These are phyloP conservation scores for Cossypha niveicapilla DNA, from an alignment of 2,797 vertebrate species.

Conservation along the genomic window DNA sequence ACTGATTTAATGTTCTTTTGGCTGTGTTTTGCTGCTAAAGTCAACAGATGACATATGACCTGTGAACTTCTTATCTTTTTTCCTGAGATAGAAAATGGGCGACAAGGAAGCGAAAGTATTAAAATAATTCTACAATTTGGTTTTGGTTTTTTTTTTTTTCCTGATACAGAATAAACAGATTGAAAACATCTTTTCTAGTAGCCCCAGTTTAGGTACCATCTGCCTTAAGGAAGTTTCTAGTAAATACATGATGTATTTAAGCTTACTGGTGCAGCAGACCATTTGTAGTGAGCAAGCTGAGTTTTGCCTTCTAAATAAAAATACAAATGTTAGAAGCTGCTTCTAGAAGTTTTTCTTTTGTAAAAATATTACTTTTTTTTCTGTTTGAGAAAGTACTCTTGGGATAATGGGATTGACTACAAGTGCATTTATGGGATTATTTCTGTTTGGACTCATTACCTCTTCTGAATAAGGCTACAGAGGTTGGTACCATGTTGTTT, in stretches of 20 bases:
- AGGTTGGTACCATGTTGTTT: not conserved
- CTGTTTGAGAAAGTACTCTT: not conserved
- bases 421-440: not conserved
- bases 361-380: not conserved
- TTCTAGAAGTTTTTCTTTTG: not conserved
- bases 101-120: not conserved
- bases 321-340: not conserved
- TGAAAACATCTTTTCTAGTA: not conserved
- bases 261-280: not conserved
- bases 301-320: not conserved
- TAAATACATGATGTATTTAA: not conserved
- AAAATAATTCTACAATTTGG: not conserved
- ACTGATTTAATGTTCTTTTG: conserved; percentile 21
- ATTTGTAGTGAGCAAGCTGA: not conserved
- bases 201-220: not conserved
- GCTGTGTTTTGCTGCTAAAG: not conserved
- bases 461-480: not conserved
- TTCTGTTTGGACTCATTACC: not conserved
- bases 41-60: conserved; percentile 26
- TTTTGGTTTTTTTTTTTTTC: not conserved
- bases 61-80: not conserved
- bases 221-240: not conserved
- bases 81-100: not conserved
- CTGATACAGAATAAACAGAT: not conserved
- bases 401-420: not conserved